A percentile compares a stretch with the other conserved stretches of the same genome.
phyloP scores from a whole-genome alignment of 2,888 invertebrate species.

The Anarsia innoxiella region DNA sequence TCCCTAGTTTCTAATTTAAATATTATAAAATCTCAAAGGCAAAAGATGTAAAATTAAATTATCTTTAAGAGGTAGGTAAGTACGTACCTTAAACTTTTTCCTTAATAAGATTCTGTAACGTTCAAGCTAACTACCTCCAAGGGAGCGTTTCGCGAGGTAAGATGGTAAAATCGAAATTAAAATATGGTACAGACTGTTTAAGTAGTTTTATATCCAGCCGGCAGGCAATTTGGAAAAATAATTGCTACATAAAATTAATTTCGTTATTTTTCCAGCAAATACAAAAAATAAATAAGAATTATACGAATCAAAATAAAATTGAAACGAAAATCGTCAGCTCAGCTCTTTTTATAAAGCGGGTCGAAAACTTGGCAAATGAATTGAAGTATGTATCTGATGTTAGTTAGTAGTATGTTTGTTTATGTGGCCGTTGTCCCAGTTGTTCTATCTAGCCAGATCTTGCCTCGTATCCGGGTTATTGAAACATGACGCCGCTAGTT shows the following conservation, averaged over 20 bases:
- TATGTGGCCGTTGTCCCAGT: constrained; percentile 1
- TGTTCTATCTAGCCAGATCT: constrained; percentile 4
- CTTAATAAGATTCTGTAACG: constrained; percentile 26
- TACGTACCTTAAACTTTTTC: constrained; percentile 21
- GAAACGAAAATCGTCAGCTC: too few species aligned
- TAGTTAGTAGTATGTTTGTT: neutral
- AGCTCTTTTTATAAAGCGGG: constrained; percentile 1
- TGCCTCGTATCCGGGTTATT: constrained; percentile 7
- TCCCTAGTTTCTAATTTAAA: constrained; percentile 4
- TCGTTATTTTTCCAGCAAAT: constrained; percentile 7
- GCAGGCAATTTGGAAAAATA: neutral
- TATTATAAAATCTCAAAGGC: constrained; percentile 12
- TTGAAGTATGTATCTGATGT: constrained; percentile 6
- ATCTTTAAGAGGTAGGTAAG: constrained; percentile 18
- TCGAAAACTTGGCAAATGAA: constrained; percentile 10
- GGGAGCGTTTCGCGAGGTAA: constrained; percentile 28
- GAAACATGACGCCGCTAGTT: constrained; percentile 8
- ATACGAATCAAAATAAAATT: too few species aligned
- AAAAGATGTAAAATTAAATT: constrained; percentile 18
- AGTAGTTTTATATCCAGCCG: neutral
- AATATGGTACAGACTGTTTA: constrained; percentile 4
- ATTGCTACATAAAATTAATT: neutral
- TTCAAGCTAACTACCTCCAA: constrained; percentile 27
- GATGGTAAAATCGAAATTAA: constrained; percentile 22
- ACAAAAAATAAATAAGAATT: too few species aligned